Percentiles rank a stretch among this genome's conserved stretches.
Conservation (phyloP, 1,140 invertebrate genomes). For the Hypothenemus hampei region DNA sequence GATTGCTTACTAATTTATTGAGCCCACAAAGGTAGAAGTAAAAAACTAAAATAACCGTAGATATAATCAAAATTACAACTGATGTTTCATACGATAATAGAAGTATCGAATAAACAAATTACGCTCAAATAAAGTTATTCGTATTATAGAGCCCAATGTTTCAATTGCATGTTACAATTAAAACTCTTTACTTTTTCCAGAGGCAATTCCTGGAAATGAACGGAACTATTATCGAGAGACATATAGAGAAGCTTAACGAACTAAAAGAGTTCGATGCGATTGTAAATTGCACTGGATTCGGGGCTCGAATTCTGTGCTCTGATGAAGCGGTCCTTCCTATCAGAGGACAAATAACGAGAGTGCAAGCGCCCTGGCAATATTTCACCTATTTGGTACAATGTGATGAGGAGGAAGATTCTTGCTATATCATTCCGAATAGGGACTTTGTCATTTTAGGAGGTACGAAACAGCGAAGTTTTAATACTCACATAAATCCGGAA, state of each 20-base stretch:
- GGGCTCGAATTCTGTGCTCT: conserved; percentile 51
- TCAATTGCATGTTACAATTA: too few species aligned
- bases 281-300: conserved; percentile 69
- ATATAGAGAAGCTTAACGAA: conserved; percentile 52
- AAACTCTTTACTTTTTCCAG: too few species aligned
- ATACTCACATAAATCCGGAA: conserved; percentile 4
- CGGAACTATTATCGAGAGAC: conserved; percentile 35
- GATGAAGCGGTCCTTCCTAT: conserved; percentile 57
- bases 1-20: too few species aligned
- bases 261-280: conserved; percentile 58
- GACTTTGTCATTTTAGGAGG: conserved; percentile 53
- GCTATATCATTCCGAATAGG: conserved; percentile 70
- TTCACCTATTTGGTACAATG: conserved; percentile 51
- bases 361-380: conserved; percentile 60
- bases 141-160: too few species aligned
- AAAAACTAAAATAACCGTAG: too few species aligned
- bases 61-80: too few species aligned
- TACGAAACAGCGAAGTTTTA: conserved; percentile 15
- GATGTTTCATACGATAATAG: too few species aligned
- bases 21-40: too few species aligned
- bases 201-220: background rate
- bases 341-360: conserved; percentile 65
- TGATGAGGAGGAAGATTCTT: conserved; percentile 47
- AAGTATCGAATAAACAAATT: too few species aligned
- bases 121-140: too few species aligned